Base-by-base conservation (phyloP, 2,113 vertebrate genomes). In the Picathartes gymnocephalus region DNA sequence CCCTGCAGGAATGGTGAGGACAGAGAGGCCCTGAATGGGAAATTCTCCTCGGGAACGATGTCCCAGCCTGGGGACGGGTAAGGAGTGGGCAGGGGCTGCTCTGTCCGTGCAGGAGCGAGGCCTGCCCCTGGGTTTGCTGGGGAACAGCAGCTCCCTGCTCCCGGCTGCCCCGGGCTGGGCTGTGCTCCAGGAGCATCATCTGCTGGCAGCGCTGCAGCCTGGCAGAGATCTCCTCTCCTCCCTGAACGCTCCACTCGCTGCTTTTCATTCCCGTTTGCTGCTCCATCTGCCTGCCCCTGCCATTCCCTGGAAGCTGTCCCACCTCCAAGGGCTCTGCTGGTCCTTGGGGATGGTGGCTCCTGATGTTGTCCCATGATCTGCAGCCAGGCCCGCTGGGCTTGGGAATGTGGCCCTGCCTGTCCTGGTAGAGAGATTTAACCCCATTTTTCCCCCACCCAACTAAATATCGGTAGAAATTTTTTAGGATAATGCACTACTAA, bases 1-100 rank as follows among this genome's bases (percentile, higher is more conserved):
- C 5, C 54, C 79, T 95, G 77, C 86, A 96, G 92, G 51, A 92
- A 93, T 27, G 86, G 86, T 15, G 86, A 94, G 54, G 39, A 18
- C 51, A 77, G 72, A 5, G 42, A 58, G 35, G 27, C 48, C 18
- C 6, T 14, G 9, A 20, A 40, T 6, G 88, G 80, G 60, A 53
- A 81, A 20, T 35, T 68, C 51, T 74, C 86, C 10, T 13, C 64
- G 45, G 88, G 56, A 48, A 4, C 8, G 0, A 31, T 25, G 60
- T 42, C 80, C 12, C 95, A 64, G 91, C 56, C 0, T 37, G 80
- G 61, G 48, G 40, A 81, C 0, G 3, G 95, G 95, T 94, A 56
- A 91, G 94, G 15, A 73, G 12, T 3, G 17, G 31, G 25, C 65
- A 76, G 56, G 40, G 42, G 28, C 37, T 81, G 50, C 2, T 61